phyloP scores from a whole-genome alignment of 2,113 vertebrate species.

The Reinhardtius hippoglossoides region DNA sequence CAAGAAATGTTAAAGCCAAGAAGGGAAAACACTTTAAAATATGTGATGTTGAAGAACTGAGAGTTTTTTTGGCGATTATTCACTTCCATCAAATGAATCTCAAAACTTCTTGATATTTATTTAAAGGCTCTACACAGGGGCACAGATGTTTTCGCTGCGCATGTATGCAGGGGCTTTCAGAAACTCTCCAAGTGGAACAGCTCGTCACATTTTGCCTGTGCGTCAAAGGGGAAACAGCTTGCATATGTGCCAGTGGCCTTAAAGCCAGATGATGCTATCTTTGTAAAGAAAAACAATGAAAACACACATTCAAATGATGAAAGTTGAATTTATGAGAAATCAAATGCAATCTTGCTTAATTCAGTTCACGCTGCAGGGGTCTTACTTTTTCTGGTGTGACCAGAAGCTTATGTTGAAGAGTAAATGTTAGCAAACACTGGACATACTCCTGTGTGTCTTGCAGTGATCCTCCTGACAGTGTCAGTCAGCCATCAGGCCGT shows the following conservation, averaged over 20 bases:
- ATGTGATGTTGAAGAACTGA: neutral
- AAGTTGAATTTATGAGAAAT: neutral
- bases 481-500: neutral
- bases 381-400: neutral
- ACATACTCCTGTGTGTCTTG: neutral
- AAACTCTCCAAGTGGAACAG: too few relatives aligned
- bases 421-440: neutral
- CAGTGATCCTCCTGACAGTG: neutral
- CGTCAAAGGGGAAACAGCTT: too few relatives aligned
- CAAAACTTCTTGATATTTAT: neutral
- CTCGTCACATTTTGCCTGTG: too few relatives aligned
- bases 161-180: too few relatives aligned
- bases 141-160: neutral
- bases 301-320: neutral
- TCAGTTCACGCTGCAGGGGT: neutral
- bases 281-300: too few relatives aligned
- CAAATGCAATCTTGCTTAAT: neutral
- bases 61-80: neutral
- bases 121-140: neutral
- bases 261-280: too few relatives aligned
- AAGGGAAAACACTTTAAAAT: too few relatives aligned
- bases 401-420: neutral
- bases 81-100: too few relatives aligned
- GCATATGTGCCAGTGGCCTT: too few relatives aligned
- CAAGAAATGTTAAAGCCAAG: too few relatives aligned